These are phyloP conservation scores for Tetragnatha versicolor DNA, from an alignment of 1,140 invertebrate species.

Conservation along the genomic window DNA sequence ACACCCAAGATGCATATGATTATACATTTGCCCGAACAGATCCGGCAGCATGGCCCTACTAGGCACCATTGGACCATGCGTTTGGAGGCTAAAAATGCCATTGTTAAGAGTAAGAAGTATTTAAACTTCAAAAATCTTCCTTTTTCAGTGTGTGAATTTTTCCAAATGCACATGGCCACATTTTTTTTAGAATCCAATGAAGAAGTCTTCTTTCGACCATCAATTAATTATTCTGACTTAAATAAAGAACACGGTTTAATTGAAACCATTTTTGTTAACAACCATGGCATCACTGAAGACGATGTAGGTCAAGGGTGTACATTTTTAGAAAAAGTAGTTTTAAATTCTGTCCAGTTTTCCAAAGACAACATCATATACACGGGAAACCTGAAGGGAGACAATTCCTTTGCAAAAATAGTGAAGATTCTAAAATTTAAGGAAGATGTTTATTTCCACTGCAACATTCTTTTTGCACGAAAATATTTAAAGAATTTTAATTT, in stretches of 20 bases:
- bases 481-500: not conserved
- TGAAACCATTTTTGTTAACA: not conserved
- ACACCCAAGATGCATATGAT: slow-evolving; percentile 4
- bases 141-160: slow-evolving; percentile 10
- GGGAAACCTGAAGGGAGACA: not conserved
- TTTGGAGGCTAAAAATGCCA: not conserved
- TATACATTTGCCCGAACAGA: slow-evolving; percentile 11
- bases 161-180: not conserved
- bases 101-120: slow-evolving; percentile 1
- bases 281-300: not conserved
- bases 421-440: not conserved
- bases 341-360: not conserved
- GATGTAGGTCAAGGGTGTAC: not conserved
- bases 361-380: not conserved
- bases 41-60: not conserved
- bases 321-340: not conserved
- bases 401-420: not conserved
- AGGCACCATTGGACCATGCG: slow-evolving; percentile 2
- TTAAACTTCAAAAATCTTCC: slow-evolving; percentile 10
- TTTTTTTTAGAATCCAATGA: not conserved
- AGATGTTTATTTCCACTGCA: not conserved
- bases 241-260: not conserved
- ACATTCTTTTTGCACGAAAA: not conserved
- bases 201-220: not conserved
- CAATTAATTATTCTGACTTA: not conserved